phyloP scores from a whole-genome alignment of 1,140 invertebrate species.

The Rhopalosiphum padi region DNA sequence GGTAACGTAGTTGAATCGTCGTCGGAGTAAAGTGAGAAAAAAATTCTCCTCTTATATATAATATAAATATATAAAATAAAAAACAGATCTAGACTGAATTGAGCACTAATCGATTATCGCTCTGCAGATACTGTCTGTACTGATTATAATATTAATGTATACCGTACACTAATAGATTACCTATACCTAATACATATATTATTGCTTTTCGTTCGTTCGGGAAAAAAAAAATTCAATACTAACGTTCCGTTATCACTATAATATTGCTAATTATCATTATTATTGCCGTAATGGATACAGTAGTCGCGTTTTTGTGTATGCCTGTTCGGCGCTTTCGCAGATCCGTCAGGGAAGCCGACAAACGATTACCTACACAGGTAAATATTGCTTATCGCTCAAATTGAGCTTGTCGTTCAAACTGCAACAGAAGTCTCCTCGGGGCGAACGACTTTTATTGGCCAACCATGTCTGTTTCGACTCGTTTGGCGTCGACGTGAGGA shows the following conservation, averaged over 20 bases:
- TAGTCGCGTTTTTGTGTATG: neutral
- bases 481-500: neutral
- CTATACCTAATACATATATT: neutral
- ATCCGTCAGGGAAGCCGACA: neutral
- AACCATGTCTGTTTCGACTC: neutral
- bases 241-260: conserved; percentile 3
- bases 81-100: neutral
- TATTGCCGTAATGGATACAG: neutral
- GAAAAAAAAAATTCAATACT: neutral
- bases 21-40: neutral
- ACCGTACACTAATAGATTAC: neutral
- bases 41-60: neutral
- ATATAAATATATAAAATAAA: neutral
- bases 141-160: neutral
- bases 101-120: conserved; percentile 5
- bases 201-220: neutral
- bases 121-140: neutral
- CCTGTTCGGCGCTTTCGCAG: no score
- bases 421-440: neutral
- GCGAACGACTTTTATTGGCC: neutral
- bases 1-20: neutral
- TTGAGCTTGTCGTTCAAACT: neutral
- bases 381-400: neutral
- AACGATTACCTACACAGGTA: neutral
- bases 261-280: conserved; percentile 2